A percentile compares a stretch with the other conserved stretches of the same genome.
Conservation (phyloP, 2,888 invertebrate genomes). For the Timema cristinae region DNA sequence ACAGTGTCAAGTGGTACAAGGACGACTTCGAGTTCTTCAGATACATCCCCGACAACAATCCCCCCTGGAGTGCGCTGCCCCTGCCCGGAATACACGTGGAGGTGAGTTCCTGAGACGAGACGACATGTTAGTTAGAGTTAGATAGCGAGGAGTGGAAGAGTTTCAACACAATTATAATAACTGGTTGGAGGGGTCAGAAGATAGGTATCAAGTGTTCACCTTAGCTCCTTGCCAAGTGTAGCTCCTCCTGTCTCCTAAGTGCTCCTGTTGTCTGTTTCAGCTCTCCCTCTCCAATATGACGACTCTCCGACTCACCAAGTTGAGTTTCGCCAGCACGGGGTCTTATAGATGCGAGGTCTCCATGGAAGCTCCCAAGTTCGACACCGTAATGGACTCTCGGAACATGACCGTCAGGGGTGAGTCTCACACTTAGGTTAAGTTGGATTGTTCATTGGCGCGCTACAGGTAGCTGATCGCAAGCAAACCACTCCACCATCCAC, state of each 20-base stretch:
- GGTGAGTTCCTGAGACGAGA: conserved; percentile 31
- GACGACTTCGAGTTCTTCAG: conserved; percentile 38
- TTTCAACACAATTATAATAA: too few species aligned
- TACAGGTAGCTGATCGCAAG: too few species aligned
- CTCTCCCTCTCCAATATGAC: conserved; percentile 24
- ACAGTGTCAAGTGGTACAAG: conserved; percentile 39
- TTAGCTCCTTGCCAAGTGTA: too few species aligned
- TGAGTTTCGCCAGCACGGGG: conserved; percentile 46
- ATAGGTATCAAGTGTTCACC: too few species aligned
- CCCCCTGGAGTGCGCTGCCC: conserved; percentile 34
- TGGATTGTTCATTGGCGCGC: too few species aligned
- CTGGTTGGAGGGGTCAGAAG: too few species aligned
- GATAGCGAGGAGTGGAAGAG: too few species aligned
- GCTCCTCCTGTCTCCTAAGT: too few species aligned
- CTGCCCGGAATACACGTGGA: conserved; percentile 34
- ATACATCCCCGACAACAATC: conserved; percentile 36
- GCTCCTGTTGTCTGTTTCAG: conserved; percentile 9
- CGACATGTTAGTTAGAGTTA: too few species aligned
- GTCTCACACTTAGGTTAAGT: conserved; percentile 27
- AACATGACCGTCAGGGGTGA: conserved; percentile 59
- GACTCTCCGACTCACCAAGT: conserved; percentile 43
- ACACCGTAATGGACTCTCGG: conserved; percentile 53
- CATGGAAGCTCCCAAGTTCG: conserved; percentile 57
- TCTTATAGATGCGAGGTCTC: conserved; percentile 60
- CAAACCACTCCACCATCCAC: too few species aligned